Conservation (phyloP, 2,888 invertebrate species). For the Drosophila ustulata region DNA sequence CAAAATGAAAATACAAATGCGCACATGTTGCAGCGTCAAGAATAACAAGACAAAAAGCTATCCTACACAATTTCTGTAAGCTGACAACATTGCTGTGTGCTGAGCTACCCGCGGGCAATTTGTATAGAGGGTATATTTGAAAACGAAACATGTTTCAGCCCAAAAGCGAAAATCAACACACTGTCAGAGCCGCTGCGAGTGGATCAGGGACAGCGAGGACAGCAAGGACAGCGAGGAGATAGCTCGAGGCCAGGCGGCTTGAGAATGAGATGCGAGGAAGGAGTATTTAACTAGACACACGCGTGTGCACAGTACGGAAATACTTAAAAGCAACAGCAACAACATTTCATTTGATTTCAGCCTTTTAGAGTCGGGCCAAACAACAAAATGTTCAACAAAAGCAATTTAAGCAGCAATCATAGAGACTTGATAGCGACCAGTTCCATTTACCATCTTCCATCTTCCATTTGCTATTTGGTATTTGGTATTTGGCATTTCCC, state of each 20-base stretch:
- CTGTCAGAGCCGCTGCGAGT: constrained; percentile 8
- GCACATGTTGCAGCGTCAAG: too few relatives aligned
- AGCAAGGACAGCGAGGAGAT: constrained; percentile 7
- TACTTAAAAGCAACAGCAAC: constrained; percentile 55
- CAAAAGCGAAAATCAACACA: constrained; percentile 64
- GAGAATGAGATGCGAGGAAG: constrained; percentile 27
- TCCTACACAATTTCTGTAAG: not conserved
- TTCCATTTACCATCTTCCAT: constrained; percentile 13
- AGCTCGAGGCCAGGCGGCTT: constrained; percentile 52
- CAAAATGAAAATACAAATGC: constrained; percentile 25
- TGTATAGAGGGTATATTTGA: constrained; percentile 16
- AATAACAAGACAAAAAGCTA: not conserved
- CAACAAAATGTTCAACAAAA: constrained; percentile 51
- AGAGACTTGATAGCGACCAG: constrained; percentile 42
- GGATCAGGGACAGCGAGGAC: constrained; percentile 6
- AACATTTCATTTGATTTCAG: constrained; percentile 53
- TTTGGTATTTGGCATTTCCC: constrained; percentile 9
- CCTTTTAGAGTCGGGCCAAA: constrained; percentile 6
- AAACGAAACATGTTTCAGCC: constrained; percentile 43
- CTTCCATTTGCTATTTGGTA: too few relatives aligned
- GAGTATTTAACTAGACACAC: constrained; percentile 51
- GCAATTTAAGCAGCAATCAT: constrained; percentile 71
- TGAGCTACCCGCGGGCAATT: not conserved
- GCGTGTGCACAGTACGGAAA: constrained; percentile 53
- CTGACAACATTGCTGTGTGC: not conserved